Evolutionary conservation across 2,888 invertebrate species (phyloP).

Genomic region (Suillia variegata): DNA sequence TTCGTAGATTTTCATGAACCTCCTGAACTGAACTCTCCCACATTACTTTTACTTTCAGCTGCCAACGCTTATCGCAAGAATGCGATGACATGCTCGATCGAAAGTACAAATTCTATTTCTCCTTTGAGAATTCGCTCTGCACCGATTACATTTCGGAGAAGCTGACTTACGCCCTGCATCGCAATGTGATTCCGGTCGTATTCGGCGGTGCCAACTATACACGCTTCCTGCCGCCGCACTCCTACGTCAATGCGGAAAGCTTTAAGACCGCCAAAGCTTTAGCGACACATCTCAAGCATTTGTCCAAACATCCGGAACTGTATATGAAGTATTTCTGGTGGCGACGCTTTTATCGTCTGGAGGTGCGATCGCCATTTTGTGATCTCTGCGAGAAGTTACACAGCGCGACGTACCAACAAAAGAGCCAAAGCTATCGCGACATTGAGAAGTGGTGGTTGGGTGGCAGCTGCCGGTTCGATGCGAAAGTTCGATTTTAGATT

Average conservation of each 20-base stretch:
- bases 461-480: constrained; percentile 45
- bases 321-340: constrained; percentile 72
- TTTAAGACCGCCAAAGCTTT: constrained; percentile 66
- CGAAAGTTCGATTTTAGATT: constrained; percentile 42
- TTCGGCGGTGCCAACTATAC: constrained; percentile 72
- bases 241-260: constrained; percentile 70
- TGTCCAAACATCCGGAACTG: constrained; percentile 61
- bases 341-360: constrained; percentile 65
- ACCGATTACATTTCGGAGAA: constrained; percentile 75
- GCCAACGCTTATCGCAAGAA: constrained; percentile 41
- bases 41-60: constrained; percentile 48
- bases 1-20: too few species aligned
- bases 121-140: constrained; percentile 74
- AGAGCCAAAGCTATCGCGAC: constrained; percentile 46
- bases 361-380: constrained; percentile 45
- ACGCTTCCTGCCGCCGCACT: constrained; percentile 66
- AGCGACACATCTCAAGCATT: constrained; percentile 64
- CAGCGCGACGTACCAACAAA: constrained; percentile 34
- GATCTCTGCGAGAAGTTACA: constrained; percentile 53
- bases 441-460: constrained; percentile 56
- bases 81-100: constrained; percentile 60
- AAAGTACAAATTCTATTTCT: constrained; percentile 72
- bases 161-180: constrained; percentile 46
- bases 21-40: too few species aligned
- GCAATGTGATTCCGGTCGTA: constrained; percentile 68